Evolutionary conservation across 2,113 vertebrate genomes (phyloP).

Genomic region (Hemicordylus capensis): DNA sequence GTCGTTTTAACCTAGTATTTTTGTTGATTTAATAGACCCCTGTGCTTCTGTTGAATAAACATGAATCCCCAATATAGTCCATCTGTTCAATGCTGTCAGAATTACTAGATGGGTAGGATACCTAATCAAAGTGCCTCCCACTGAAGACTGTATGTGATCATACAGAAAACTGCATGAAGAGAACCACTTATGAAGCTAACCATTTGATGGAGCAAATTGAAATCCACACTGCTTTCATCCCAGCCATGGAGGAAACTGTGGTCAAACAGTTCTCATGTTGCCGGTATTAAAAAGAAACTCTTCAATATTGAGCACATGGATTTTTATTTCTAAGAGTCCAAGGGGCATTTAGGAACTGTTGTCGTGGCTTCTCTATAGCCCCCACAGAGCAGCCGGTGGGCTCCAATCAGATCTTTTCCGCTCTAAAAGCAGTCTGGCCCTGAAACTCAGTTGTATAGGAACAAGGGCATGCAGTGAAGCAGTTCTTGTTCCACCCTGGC

Average conservation of each 20-base stretch:
- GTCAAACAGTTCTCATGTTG: background rate
- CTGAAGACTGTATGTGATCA: conserved; percentile 1
- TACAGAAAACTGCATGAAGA: background rate
- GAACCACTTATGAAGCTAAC: background rate
- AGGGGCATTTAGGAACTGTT: background rate
- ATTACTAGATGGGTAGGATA: background rate
- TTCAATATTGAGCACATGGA: background rate
- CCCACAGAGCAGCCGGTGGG: background rate
- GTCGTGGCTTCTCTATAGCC: background rate
- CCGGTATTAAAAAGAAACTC: background rate
- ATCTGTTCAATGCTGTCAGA: conserved; percentile 22
- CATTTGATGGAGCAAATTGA: background rate
- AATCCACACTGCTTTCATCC: conserved; percentile 1
- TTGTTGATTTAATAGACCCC: conserved; percentile 27
- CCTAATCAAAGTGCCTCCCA: conserved; percentile 15
- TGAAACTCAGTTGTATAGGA: background rate
- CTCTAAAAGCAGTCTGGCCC: background rate
- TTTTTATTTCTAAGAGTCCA: background rate
- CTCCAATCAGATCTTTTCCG: background rate
- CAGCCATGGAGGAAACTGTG: background rate
- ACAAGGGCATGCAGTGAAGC: background rate
- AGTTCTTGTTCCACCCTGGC: background rate
- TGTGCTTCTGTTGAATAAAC: conserved; percentile 25
- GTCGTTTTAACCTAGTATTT: background rate
- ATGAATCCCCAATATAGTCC: conserved; percentile 17